These are phyloP conservation scores for Clangula hyemalis DNA, from an alignment of 2,797 vertebrate genomes.

Conservation along the genomic window DNA sequence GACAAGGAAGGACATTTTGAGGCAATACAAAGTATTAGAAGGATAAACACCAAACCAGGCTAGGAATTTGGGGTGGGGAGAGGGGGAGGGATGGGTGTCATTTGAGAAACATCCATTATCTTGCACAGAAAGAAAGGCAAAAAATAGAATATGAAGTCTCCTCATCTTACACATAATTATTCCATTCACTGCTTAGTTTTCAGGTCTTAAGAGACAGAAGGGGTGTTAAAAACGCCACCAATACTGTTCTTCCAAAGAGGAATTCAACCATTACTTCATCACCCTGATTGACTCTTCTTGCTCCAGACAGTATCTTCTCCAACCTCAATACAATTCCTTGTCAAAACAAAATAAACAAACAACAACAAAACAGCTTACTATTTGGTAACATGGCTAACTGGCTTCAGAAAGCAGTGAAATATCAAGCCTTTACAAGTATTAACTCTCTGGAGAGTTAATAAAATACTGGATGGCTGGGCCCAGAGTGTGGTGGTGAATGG, in stretches of 20 bases:
- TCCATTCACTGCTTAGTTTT: neutral
- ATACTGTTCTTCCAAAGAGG: neutral
- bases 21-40: neutral
- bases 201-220: neutral
- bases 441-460: too few relatives aligned
- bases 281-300: neutral
- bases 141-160: neutral
- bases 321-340: neutral
- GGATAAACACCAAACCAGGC: neutral
- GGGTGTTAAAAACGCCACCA: neutral
- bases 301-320: neutral
- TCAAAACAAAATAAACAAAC: neutral
- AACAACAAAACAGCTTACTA: neutral
- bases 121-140: neutral
- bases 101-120: neutral
- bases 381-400: neutral
- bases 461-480: too few relatives aligned
- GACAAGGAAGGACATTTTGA: neutral
- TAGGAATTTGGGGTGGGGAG: neutral
- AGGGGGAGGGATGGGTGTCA: neutral
- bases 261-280: neutral
- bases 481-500: too few relatives aligned
- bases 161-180: neutral
- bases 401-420: neutral
- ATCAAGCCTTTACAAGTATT: neutral